These are phyloP conservation scores for Anoplophora glabripennis DNA, from an alignment of 1,140 invertebrate genomes.

Conservation along the genomic window DNA sequence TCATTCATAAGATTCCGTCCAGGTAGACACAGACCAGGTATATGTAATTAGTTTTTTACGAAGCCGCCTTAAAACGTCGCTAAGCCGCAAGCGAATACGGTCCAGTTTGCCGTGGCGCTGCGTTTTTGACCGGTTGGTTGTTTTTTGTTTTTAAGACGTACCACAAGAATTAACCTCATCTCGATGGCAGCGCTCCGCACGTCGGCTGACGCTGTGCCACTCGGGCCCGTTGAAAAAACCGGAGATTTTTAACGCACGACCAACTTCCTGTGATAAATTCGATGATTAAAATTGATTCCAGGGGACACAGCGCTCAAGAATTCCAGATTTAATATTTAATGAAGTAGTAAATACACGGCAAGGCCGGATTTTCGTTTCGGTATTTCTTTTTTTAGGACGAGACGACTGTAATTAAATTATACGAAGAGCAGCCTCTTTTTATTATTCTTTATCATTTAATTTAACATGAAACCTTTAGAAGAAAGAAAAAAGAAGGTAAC, in stretches of 20 bases:
- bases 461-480: too few relatives aligned
- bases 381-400: background rate
- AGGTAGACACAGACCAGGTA: constrained; percentile 42
- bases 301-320: too few relatives aligned
- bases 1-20: constrained; percentile 46
- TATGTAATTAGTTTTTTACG: constrained; percentile 44
- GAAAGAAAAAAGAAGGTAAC: too few relatives aligned
- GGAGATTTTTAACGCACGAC: too few relatives aligned
- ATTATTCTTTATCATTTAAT: too few relatives aligned
- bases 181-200: constrained; percentile 15
- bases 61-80: constrained; percentile 9
- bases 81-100: constrained; percentile 24
- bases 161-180: constrained; percentile 27
- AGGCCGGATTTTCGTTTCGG: constrained; percentile 16
- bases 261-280: too few relatives aligned
- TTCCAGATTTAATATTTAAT: constrained; percentile 13
- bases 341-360: constrained; percentile 27
- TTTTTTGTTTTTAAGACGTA: constrained; percentile 34
- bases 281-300: too few relatives aligned
- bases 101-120: constrained; percentile 23
- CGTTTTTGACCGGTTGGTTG: constrained; percentile 40
- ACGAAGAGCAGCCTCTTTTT: too few relatives aligned
- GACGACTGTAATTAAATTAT: too few relatives aligned
- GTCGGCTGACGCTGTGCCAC: constrained; percentile 5
- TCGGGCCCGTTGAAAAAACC: background rate